Conservation (phyloP, 2,797 vertebrate species). For the Acridotheres tristis region DNA sequence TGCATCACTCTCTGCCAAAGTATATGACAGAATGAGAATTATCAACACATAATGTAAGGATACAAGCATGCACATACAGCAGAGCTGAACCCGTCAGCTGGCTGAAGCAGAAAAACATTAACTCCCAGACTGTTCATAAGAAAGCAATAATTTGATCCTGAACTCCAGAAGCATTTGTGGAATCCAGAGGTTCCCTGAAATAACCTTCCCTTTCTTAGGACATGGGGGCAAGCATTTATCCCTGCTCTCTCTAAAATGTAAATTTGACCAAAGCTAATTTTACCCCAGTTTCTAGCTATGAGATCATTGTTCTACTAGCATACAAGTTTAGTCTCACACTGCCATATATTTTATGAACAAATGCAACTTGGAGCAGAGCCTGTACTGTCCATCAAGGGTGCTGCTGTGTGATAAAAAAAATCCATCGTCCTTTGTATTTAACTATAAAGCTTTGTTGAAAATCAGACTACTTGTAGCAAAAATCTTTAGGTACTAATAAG, state of each 20-base stretch:
- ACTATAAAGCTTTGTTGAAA: not conserved
- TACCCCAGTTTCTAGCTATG: not conserved
- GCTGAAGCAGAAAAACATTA: not conserved
- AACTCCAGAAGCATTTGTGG: slow-evolving; percentile 7
- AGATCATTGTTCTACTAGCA: slow-evolving; percentile 36
- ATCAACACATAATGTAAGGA: not conserved
- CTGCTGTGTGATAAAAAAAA: not conserved
- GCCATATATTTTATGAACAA: slow-evolving; percentile 15
- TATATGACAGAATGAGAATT: not conserved
- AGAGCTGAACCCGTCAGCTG: not conserved
- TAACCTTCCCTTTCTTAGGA: slow-evolving; percentile 33
- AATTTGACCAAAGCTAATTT: slow-evolving; percentile 41
- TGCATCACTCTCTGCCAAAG: slow-evolving; percentile 6
- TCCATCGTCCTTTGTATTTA: not conserved
- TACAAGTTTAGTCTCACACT: not conserved
- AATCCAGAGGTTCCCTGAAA: slow-evolving; percentile 25
- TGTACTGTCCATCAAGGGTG: not conserved
- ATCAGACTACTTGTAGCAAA: not conserved
- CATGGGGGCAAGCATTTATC: not conserved
- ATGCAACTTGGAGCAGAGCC: slow-evolving; percentile 1
- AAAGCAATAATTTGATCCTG: slow-evolving; percentile 5
- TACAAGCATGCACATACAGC: not conserved
- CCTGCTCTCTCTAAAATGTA: not conserved
- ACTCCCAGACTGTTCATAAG: not conserved
- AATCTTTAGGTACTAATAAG: not conserved